These are phyloP conservation scores for Podarcis muralis DNA, from an alignment of 2,113 vertebrate species.

Conservation along the genomic window DNA sequence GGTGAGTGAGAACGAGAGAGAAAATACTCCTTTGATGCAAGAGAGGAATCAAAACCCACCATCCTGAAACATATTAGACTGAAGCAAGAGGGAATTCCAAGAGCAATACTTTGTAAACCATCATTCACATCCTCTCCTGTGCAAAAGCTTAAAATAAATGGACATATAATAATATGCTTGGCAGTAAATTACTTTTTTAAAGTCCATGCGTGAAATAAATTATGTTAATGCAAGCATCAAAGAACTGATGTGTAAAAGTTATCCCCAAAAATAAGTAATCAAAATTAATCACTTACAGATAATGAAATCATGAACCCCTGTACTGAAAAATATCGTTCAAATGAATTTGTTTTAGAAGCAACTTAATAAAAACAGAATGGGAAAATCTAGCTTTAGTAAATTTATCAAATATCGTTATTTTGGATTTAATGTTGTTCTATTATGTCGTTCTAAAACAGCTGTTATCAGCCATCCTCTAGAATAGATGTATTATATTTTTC, in stretches of 20 bases:
- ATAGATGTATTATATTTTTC: slow-evolving; percentile 59
- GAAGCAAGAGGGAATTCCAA: slow-evolving; percentile 41
- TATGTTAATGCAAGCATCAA: slow-evolving; percentile 45
- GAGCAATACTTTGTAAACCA: neutral
- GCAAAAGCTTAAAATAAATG: slow-evolving; percentile 34
- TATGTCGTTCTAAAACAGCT: slow-evolving; percentile 47
- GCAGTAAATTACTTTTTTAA: slow-evolving; percentile 42
- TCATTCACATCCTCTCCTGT: slow-evolving; percentile 3
- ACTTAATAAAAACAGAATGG: slow-evolving; percentile 41
- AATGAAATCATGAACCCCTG: slow-evolving; percentile 49
- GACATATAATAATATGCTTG: slow-evolving; percentile 33
- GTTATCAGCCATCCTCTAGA: slow-evolving; percentile 52
- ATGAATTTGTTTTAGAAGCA: slow-evolving; percentile 53
- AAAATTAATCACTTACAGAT: slow-evolving; percentile 45
- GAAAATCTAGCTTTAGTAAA: slow-evolving; percentile 48
- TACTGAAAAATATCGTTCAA: slow-evolving; percentile 43
- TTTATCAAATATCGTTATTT: slow-evolving; percentile 62
- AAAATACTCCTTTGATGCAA: slow-evolving; percentile 33
- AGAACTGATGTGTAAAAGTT: slow-evolving; percentile 21
- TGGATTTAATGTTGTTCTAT: slow-evolving; percentile 65
- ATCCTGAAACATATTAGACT: slow-evolving; percentile 34
- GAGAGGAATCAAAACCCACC: slow-evolving; percentile 61
- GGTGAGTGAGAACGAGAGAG: slow-evolving; percentile 37
- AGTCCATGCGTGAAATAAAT: slow-evolving; percentile 53
- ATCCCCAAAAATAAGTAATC: slow-evolving; percentile 50